Percentiles rank a stretch among this genome's conserved stretches.
These are phyloP conservation scores for Drosophila multiciliata DNA, from an alignment of 2,888 invertebrate genomes.

Conservation along the genomic window DNA sequence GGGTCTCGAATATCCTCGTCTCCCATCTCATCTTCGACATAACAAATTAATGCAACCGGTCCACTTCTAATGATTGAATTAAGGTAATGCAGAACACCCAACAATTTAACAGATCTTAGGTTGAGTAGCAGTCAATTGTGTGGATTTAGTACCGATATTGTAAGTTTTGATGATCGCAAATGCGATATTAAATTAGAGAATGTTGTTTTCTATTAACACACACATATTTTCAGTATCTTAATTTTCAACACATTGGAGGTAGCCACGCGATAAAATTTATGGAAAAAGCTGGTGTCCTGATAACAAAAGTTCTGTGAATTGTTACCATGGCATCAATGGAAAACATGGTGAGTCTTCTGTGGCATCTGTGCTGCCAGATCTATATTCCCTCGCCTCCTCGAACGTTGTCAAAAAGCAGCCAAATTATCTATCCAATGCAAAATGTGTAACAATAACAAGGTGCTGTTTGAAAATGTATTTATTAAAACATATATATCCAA, in stretches of 20 bases:
- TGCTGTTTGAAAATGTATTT: neutral
- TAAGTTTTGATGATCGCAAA: slow-evolving; percentile 22
- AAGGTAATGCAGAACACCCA: neutral
- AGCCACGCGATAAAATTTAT: neutral
- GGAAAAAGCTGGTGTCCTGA: slow-evolving; percentile 5
- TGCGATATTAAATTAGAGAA: neutral
- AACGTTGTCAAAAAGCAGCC: neutral
- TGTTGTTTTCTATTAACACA: slow-evolving; percentile 1
- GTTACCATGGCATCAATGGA: slow-evolving; percentile 1
- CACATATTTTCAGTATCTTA: slow-evolving; percentile 32
- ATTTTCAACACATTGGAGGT: slow-evolving; percentile 3
- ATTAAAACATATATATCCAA: neutral
- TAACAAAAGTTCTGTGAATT: slow-evolving; percentile 1
- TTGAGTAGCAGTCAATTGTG: slow-evolving; percentile 1
- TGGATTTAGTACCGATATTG: slow-evolving; percentile 14
- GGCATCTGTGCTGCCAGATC: neutral
- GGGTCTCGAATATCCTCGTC: neutral
- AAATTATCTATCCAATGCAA: neutral
- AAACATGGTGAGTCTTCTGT: slow-evolving; percentile 26
- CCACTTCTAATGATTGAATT: neutral
- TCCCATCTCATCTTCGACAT: neutral
- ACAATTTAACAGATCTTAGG: slow-evolving; percentile 5
- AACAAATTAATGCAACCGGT: neutral
- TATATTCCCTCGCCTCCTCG: neutral
- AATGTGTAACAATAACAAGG: neutral